Percentiles rank a stretch among this genome's conserved stretches.
phyloP scores from a whole-genome alignment of 2,797 vertebrate genomes.

The Chiloscyllium punctatum region DNA sequence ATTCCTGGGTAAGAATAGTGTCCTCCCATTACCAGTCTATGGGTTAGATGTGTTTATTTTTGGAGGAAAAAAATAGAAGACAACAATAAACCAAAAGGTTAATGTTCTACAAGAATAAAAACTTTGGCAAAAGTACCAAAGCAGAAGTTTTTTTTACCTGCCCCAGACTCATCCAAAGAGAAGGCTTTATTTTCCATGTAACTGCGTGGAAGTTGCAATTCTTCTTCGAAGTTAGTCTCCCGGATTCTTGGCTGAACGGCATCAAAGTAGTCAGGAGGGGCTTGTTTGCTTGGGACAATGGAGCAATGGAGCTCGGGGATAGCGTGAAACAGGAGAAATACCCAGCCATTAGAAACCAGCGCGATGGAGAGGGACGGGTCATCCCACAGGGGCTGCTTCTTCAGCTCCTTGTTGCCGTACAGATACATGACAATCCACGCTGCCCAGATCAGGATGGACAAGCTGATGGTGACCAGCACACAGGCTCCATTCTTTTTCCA shows the following conservation, averaged over 20 bases:
- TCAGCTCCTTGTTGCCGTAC: constrained; percentile 73
- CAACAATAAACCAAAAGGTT: neutral
- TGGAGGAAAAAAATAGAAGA: neutral
- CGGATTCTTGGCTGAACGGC: constrained; percentile 87
- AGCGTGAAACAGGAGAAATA: constrained; percentile 84
- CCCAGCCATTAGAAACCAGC: constrained; percentile 85
- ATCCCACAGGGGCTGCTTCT: constrained; percentile 72
- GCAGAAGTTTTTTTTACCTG: constrained; percentile 59
- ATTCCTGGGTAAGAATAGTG: too few relatives aligned
- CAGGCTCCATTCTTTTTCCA: constrained; percentile 84
- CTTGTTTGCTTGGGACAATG: constrained; percentile 76
- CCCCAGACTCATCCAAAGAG: constrained; percentile 82
- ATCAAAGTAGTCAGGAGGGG: constrained; percentile 89
- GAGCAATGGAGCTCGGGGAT: constrained; percentile 84
- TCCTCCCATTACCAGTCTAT: too few relatives aligned
- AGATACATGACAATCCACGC: constrained; percentile 93
- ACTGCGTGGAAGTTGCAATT: constrained; percentile 82
- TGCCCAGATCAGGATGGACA: constrained; percentile 84
- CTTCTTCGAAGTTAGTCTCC: constrained; percentile 90
- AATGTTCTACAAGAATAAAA: neutral
- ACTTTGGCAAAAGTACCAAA: neutral
- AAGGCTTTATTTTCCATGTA: constrained; percentile 95
- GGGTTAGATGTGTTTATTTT: neutral
- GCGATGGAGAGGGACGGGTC: constrained; percentile 83
- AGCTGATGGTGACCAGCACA: constrained; percentile 74